phyloP scores from a whole-genome alignment of 1,140 invertebrate species.

The Ruditapes philippinarum region DNA sequence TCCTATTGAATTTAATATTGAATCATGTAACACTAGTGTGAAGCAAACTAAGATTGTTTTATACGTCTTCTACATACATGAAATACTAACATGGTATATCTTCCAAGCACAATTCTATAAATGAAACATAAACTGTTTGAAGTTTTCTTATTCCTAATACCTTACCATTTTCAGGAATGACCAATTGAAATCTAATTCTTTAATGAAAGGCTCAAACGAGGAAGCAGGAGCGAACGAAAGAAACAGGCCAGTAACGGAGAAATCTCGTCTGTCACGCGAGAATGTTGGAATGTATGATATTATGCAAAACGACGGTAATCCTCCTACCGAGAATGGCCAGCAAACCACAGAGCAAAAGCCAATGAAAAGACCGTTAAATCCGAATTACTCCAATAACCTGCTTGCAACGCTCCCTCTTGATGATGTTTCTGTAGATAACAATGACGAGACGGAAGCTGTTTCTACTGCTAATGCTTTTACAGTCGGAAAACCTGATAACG shows the following conservation, averaged over 20 bases:
- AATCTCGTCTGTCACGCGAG: not conserved
- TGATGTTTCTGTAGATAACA: not conserved
- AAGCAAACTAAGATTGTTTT: too few species aligned
- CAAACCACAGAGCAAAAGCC: not conserved
- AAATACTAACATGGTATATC: too few species aligned
- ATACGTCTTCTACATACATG: too few species aligned
- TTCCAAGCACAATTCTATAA: too few species aligned
- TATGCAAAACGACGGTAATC: not conserved
- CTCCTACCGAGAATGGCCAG: not conserved
- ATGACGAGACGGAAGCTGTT: not conserved
- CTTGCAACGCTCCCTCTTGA: not conserved
- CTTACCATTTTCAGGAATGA: not conserved
- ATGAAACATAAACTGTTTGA: too few species aligned
- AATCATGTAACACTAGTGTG: too few species aligned
- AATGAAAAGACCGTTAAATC: not conserved
- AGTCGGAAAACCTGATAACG: not conserved
- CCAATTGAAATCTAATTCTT: not conserved
- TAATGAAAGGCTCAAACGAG: not conserved
- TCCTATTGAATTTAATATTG: too few species aligned
- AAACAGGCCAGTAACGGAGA: not conserved
- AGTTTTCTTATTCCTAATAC: too few species aligned
- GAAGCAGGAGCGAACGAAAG: not conserved
- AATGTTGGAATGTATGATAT: not conserved
- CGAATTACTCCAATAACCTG: not conserved
- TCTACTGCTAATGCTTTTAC: not conserved